Base-by-base conservation (phyloP, 1,140 invertebrate genomes). In the Calycopis cecrops region DNA sequence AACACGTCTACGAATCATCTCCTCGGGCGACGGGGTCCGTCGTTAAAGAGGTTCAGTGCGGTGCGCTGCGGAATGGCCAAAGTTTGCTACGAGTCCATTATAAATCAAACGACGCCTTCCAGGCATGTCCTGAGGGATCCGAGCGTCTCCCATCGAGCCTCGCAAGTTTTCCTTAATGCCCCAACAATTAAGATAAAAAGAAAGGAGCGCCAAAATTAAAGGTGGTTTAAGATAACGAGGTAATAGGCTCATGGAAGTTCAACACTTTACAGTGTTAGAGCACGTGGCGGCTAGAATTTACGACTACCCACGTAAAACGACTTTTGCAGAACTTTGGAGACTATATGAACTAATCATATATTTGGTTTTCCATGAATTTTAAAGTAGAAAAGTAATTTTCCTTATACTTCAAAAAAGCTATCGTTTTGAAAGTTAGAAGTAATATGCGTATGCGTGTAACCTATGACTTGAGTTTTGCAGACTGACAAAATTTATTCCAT, bases 111-210 rank as follows among this genome's bases (percentile, higher is more conserved):
- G 80, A 84, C 76, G 81, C 84, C 84, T 87, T 63, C 73, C 65
- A 79, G 84, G 77, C 81, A 79, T 80, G 74, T 85, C 84, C 75
- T 82, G 81, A 84, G 81, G 79, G 81, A 79, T 76, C 71, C 65
- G 61, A 63, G 63, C 76, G 65, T 71, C 76, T 78, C 74, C 75
- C 73, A 67, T 64, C 60, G 71, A 65, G 73, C 71, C 71, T 71
- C 70, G 71, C 63, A 81, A 80, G 69, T 82, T 82, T 77, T 74
- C 76, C 69, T 82, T 77, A 84, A 84, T 84, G 73, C 70, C 78
- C 75, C 76, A 82, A 83, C 82, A 87, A 87, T 87, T 87, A 87
- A 85, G 84, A 87, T 87, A 85, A 87, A 86, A 87, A 85, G 79
- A 85, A 86, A 71, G 76, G 76, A 77, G 73, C 70, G 77, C 73